Evolutionary conservation across 2,797 vertebrate species (phyloP).

Genomic region (Neopelma chrysocephalum): DNA sequence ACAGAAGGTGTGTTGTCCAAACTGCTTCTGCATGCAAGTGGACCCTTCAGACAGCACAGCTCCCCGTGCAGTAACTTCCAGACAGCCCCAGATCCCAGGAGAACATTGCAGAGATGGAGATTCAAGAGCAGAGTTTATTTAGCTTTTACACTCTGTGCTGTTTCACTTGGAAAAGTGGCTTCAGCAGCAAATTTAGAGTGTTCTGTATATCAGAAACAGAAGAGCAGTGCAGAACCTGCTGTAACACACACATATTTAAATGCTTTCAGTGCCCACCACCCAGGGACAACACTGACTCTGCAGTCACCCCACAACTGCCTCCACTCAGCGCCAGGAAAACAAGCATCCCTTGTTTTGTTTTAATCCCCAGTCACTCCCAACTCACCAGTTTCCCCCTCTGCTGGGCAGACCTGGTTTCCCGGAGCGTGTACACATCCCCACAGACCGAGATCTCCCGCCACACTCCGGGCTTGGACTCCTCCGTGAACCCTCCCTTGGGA

Average conservation of each 20-base stretch:
- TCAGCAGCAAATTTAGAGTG: neutral
- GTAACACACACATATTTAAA: too few relatives aligned
- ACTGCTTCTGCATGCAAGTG: neutral
- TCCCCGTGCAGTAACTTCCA: neutral
- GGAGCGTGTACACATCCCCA: constrained; percentile 94
- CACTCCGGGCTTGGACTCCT: constrained; percentile 94
- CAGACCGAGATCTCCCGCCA: constrained; percentile 99
- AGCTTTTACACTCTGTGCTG: neutral
- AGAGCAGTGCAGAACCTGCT: neutral
- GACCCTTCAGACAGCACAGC: neutral
- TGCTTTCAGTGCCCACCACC: neutral
- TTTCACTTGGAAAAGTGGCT: neutral
- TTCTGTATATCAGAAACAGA: neutral
- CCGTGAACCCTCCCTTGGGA: constrained; percentile 92
- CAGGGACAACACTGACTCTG: neutral
- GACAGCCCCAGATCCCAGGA: neutral
- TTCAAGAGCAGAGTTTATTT: neutral
- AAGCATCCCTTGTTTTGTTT: neutral
- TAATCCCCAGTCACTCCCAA: neutral
- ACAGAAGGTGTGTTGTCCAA: neutral
- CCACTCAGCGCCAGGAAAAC: neutral
- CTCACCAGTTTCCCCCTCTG: constrained; percentile 93
- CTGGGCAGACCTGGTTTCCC: constrained; percentile 96
- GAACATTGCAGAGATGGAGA: neutral
- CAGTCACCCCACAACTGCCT: neutral